These are phyloP conservation scores for Scaeva pyrastri DNA, from an alignment of 2,888 invertebrate species.

Conservation along the genomic window DNA sequence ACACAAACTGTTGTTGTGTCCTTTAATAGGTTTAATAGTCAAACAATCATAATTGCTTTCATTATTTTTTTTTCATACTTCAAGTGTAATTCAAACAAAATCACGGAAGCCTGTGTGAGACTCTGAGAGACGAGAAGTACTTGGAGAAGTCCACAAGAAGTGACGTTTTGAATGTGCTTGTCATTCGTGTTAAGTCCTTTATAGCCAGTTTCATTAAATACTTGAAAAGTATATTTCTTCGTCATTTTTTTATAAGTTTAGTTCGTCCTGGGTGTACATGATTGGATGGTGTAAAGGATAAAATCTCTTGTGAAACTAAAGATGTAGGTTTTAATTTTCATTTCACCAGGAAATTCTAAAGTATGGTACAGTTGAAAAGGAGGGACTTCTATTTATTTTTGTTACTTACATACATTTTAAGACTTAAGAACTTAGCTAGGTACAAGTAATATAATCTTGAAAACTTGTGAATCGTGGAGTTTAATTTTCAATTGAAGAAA, in stretches of 20 bases:
- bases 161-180: neutral
- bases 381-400: too few species aligned
- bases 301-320: neutral
- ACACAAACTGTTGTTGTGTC: neutral
- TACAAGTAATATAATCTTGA: too few species aligned
- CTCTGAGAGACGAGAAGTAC: too few species aligned
- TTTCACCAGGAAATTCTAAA: too few species aligned
- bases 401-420: too few species aligned
- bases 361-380: too few species aligned
- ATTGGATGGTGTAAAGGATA: too few species aligned
- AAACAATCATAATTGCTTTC: slow-evolving; percentile 2
- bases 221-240: neutral
- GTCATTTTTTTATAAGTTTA: neutral
- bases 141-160: neutral
- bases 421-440: too few species aligned
- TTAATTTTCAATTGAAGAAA: too few species aligned
- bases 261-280: too few species aligned
- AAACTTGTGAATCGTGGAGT: too few species aligned
- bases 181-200: neutral
- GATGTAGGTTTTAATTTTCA: neutral
- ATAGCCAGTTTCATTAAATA: neutral
- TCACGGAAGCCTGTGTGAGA: too few species aligned
- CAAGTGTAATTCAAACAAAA: neutral
- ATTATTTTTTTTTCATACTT: slow-evolving; percentile 7
- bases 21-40: slow-evolving; percentile 5